Base-by-base conservation (phyloP, 2,888 invertebrate genomes). In the Lepidocyrtoides sp. region DNA sequence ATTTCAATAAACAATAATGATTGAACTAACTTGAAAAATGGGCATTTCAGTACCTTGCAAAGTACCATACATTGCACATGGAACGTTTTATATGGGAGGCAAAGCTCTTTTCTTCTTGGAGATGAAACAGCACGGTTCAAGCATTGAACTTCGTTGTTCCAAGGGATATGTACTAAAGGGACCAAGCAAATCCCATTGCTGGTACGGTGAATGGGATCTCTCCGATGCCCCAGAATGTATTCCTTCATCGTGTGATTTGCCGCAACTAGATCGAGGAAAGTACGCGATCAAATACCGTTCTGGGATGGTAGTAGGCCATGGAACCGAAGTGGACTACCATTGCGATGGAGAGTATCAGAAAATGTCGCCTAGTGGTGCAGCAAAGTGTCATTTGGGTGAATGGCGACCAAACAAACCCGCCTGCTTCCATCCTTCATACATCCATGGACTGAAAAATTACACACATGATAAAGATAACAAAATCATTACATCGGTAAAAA, bases 201-300 rank as follows among this genome's bases (percentile, higher is more conserved):
- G 97, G 96, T 97, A 97, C 92, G 98, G 98, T 2, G 97, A 97
- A 94, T 98, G 98, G 98, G 97, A 97, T 0, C 97, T 97, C 0
- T 96, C 97, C 12, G 92, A 92, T n/a, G 96, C 97, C 95, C 98
- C 98, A 0, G 97, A 97, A 94, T 98, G 98, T 95, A 96, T 97
- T 4, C 97, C 98, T 94, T 96, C 23, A 97, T 97, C 95, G 96
- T 97, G 94, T 96, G 96, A 0, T 98, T 98, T 0, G 98, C 98
- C 95, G 96, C 98, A 69, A 96, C 97, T 2, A 98, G 98, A 0
- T 96, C 98, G 8, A 97, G 97, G 97, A 0, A 96, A 96, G 14
- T 97, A 97, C 95, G 96, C 97, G 94, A 97, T 96, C 0, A 98
- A 98, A 0, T 98, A 98, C 95, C 96, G 98, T 60, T 96, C 97